Evolutionary conservation across 2,797 vertebrate species (phyloP).

Genomic region (Corythornis leucogaster): DNA sequence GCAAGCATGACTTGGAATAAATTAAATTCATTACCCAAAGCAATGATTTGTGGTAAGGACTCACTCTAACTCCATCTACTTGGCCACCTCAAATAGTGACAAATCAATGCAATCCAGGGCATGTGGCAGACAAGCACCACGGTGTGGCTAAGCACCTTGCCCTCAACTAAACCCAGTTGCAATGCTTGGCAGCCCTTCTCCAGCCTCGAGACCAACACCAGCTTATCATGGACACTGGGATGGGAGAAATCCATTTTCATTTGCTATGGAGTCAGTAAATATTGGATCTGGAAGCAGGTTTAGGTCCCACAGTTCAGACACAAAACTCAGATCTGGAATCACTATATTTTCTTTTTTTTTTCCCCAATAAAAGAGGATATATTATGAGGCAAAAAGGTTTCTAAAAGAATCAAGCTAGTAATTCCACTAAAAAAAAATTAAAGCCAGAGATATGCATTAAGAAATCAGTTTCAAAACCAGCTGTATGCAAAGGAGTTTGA

Average conservation of each 20-base stretch:
- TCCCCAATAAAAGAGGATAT: background rate
- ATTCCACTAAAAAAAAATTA: background rate
- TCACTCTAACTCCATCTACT: background rate
- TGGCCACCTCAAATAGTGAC: background rate
- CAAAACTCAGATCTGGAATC: background rate
- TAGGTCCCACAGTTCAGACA: background rate
- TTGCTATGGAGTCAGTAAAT: fast-evolving
- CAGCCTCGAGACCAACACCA: background rate
- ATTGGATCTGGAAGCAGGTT: background rate
- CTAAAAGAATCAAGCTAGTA: background rate
- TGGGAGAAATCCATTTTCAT: fast-evolving
- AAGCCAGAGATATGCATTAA: background rate
- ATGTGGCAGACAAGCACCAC: background rate
- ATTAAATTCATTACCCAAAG: background rate
- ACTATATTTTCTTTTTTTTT: background rate
- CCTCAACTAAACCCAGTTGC: background rate
- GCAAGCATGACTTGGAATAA: background rate
- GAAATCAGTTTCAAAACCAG: background rate
- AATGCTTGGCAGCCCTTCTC: background rate
- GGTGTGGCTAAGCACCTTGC: background rate
- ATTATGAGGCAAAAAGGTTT: background rate
- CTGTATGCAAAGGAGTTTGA: background rate
- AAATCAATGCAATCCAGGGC: background rate
- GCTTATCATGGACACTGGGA: background rate
- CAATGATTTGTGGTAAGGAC: background rate